phyloP scores from a whole-genome alignment of 2,797 vertebrate genomes.

The Gallinago stenura region DNA sequence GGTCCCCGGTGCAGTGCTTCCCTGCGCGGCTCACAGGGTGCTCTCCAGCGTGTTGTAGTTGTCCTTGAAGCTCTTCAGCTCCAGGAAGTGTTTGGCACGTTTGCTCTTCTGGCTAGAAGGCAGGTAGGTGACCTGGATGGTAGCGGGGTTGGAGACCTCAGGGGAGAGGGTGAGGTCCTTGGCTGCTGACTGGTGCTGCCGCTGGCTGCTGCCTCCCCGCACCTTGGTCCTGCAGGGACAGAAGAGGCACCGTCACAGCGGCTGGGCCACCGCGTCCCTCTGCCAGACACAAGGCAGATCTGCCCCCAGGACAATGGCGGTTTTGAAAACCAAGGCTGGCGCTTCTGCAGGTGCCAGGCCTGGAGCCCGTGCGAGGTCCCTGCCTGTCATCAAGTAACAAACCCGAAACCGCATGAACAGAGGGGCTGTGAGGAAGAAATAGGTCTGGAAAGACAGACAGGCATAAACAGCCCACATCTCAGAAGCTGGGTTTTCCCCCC shows the following conservation, averaged over 20 bases:
- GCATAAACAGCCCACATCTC: fast-evolving
- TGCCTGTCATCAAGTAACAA: neutral
- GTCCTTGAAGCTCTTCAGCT: constrained; percentile 98
- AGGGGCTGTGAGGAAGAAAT: neutral
- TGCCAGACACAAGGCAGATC: fast-evolving
- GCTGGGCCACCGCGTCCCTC: fast-evolving
- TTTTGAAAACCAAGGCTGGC: neutral
- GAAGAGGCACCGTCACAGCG: neutral
- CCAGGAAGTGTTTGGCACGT: constrained; percentile 92
- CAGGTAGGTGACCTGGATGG: constrained; percentile 93
- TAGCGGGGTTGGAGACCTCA: constrained; percentile 76
- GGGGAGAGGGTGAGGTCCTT: constrained; percentile 89
- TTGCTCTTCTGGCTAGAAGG: constrained; percentile 92
- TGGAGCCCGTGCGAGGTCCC: fast-evolving
- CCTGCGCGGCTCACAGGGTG: constrained; percentile 80
- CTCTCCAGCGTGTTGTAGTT: constrained; percentile 98
- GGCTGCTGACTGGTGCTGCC: constrained; percentile 91
- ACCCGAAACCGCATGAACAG: neutral
- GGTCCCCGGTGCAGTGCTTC: neutral
- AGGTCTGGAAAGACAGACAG: neutral
- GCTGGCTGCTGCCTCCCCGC: constrained; percentile 80
- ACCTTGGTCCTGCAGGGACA: constrained; percentile 84
- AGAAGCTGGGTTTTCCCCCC: neutral
- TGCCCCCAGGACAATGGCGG: fast-evolving
- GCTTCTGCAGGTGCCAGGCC: neutral